Evolutionary conservation across 1,140 invertebrate genomes (phyloP).

Genomic region (Calephelis nemesis): DNA sequence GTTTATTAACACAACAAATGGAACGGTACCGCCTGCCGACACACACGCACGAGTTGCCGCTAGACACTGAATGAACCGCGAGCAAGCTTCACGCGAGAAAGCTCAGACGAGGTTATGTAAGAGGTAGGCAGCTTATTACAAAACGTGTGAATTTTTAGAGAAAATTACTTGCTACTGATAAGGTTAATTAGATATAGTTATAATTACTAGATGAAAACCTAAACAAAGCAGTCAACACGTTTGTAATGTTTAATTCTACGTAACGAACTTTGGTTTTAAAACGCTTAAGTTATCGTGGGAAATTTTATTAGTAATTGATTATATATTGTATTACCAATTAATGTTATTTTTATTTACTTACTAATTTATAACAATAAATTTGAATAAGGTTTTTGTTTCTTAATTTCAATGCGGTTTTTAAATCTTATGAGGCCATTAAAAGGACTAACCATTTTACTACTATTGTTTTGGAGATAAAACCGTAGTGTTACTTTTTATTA

Average conservation of each 20-base stretch:
- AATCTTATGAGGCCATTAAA: too few species aligned
- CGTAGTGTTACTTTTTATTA: too few species aligned
- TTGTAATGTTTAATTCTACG: not conserved
- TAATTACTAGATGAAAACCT: conserved; percentile 8
- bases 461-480: too few species aligned
- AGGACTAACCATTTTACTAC: too few species aligned
- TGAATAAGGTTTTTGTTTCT: too few species aligned
- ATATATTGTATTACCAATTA: too few species aligned
- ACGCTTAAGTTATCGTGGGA: not conserved
- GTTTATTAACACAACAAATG: conserved; percentile 6
- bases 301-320: too few species aligned
- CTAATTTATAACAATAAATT: too few species aligned
- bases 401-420: too few species aligned
- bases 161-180: conserved; percentile 15
- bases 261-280: not conserved
- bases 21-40: conserved; percentile 1
- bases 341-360: too few species aligned
- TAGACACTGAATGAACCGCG: conserved; percentile 5
- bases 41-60: conserved; percentile 10
- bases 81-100: conserved; percentile 2
- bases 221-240: conserved; percentile 14
- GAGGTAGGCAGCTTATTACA: conserved; percentile 17
- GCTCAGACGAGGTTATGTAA: not conserved
- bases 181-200: conserved; percentile 10
- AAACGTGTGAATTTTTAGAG: conserved; percentile 16